A percentile compares a stretch with the other conserved stretches of the same genome.
These are phyloP conservation scores for Latrodectus geometricus DNA, from an alignment of 1,140 invertebrate species.

Conservation along the genomic window DNA sequence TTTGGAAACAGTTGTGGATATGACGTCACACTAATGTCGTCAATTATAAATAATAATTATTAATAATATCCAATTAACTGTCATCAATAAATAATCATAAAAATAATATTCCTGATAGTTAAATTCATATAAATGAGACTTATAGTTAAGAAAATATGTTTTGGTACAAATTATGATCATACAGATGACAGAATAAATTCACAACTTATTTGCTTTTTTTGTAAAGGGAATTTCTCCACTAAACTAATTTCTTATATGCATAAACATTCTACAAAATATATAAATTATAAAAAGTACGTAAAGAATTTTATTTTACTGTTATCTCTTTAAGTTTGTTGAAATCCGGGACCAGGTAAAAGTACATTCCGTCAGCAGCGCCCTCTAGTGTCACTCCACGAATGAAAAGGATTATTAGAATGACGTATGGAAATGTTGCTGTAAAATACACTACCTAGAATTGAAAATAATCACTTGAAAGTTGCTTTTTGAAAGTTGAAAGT, in stretches of 20 bases:
- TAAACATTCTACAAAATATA: not conserved
- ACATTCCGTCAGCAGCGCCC: conserved; percentile 74
- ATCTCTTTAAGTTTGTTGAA: conserved; percentile 73
- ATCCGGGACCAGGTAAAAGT: conserved; percentile 74
- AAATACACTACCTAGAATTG: conserved; percentile 77
- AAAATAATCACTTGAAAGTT: conserved; percentile 3
- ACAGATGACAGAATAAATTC: no score
- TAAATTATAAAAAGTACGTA: not conserved
- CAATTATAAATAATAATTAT: no score
- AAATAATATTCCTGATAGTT: no score
- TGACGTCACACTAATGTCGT: no score
- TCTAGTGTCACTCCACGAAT: conserved; percentile 75
- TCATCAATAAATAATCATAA: no score
- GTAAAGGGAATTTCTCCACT: not conserved
- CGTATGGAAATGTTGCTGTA: conserved; percentile 78
- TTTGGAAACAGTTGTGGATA: no score
- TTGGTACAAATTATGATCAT: not conserved
- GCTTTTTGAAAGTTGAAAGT: no score
- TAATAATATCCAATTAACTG: no score
- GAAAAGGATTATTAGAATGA: conserved; percentile 76
- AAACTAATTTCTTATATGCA: not conserved
- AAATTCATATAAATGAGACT: no score
- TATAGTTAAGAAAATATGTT: not conserved
- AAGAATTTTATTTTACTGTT: conserved; percentile 63
- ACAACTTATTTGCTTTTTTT: no score